These are phyloP conservation scores for Aspidiotus destructor DNA, from an alignment of 2,888 invertebrate genomes.

Conservation along the genomic window DNA sequence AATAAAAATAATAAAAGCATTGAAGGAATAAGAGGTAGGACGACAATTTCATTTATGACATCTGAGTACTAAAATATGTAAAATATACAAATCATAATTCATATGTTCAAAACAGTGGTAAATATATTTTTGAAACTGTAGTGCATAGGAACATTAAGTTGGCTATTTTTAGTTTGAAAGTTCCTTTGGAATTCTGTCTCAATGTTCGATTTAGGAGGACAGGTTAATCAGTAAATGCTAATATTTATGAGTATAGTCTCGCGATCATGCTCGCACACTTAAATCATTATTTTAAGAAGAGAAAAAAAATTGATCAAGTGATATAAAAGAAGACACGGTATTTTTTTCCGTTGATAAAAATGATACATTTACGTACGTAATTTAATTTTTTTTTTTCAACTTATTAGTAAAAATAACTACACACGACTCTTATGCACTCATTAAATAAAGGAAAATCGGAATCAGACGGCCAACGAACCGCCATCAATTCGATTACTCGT, in stretches of 20 bases:
- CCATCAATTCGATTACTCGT: neutral
- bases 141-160: neutral
- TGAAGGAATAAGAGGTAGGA: neutral
- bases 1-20: slow-evolving; percentile 19
- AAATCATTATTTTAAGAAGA: neutral
- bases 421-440: neutral
- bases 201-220: neutral
- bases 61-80: slow-evolving; percentile 19
- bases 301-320: neutral
- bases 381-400: slow-evolving; percentile 9
- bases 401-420: neutral
- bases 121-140: neutral
- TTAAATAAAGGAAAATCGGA: neutral
- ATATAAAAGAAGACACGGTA: neutral
- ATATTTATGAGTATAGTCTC: neutral
- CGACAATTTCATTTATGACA: slow-evolving; percentile 10
- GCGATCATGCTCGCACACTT: neutral
- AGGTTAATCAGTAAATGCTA: neutral
- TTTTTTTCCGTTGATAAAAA: slow-evolving; percentile 7
- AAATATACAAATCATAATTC: slow-evolving; percentile 23
- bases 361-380: slow-evolving; percentile 18
- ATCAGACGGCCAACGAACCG: no score
- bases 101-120: neutral
- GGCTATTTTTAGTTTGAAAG: neutral
- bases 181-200: neutral